phyloP scores from a whole-genome alignment of 2,888 invertebrate species.

The Leptopilina myrica region DNA sequence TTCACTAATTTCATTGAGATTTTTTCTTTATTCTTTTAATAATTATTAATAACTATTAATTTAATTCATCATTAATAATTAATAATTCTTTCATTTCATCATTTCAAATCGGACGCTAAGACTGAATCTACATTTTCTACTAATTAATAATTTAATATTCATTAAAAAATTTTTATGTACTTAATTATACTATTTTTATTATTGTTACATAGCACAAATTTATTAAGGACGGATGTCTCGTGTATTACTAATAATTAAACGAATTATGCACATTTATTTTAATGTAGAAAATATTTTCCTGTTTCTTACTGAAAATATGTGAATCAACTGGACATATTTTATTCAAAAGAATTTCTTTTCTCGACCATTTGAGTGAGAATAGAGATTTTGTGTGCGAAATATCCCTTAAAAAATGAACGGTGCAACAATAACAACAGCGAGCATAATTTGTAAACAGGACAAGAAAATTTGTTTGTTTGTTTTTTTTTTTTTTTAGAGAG shows the following conservation, averaged over 20 bases:
- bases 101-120: not conserved
- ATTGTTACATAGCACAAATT: not conserved
- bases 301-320: not conserved
- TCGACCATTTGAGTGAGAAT: conserved; percentile 14
- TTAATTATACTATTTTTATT: not conserved
- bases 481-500: too few species aligned
- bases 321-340: not conserved
- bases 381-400: conserved; percentile 25
- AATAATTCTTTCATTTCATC: not conserved
- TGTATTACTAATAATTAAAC: not conserved
- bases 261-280: not conserved
- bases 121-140: not conserved
- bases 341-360: not conserved
- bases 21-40: not conserved
- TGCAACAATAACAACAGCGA: conserved; percentile 38
- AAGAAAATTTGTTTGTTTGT: conserved; percentile 4
- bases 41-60: not conserved
- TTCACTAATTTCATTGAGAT: not conserved
- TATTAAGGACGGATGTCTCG: not conserved
- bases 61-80: too few species aligned
- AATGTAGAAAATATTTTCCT: not conserved
- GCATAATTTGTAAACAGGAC: conserved; percentile 27
- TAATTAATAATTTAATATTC: too few species aligned
- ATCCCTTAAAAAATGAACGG: conserved; percentile 31
- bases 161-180: too few species aligned